Evolutionary conservation across 2,113 vertebrate species (phyloP).

Genomic region (cat (Felis catus)): F.catus_Fca126_mat1.0 CM031423.1:10364501-10365000

Average conservation of each 20-base stretch:
- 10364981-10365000: neutral
- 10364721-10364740: constrained; percentile 26
- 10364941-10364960: neutral
- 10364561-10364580: neutral
- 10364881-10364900: neutral
- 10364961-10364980: neutral
- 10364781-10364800: neutral
- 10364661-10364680: neutral
- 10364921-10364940: neutral
- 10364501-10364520: neutral
- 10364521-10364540: neutral
- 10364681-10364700: constrained; percentile 24
- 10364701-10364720: neutral
- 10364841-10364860: neutral
- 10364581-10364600: neutral
- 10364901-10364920: neutral
- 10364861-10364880: neutral
- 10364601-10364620: neutral
- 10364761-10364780: neutral
- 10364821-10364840: neutral
- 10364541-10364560: neutral
- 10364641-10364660: neutral
- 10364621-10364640: neutral
- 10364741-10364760: neutral
- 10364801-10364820: neutral